phyloP scores from a whole-genome alignment of 2,797 vertebrate genomes.

The Echiichthys vipera region DNA sequence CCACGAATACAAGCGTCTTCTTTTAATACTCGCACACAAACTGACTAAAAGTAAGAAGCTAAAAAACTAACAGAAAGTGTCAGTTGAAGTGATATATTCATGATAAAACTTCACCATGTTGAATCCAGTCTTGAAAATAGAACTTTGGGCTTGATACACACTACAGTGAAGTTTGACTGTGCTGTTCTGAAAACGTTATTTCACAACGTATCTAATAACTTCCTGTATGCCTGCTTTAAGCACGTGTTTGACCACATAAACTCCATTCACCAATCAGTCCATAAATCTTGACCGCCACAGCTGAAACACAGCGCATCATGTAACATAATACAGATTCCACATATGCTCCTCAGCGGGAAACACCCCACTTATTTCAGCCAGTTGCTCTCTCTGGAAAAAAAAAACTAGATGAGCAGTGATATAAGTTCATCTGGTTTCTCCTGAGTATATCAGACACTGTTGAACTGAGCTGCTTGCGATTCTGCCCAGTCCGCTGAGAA shows the following conservation, averaged over 20 bases:
- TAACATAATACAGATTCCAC: constrained; percentile 41
- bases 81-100: too few relatives aligned
- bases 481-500: constrained; percentile 8
- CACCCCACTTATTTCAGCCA: constrained; percentile 24
- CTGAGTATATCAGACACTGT: constrained; percentile 19
- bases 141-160: background rate
- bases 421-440: constrained; percentile 36
- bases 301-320: constrained; percentile 31
- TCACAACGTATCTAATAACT: background rate
- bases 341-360: constrained; percentile 24
- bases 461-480: constrained; percentile 22
- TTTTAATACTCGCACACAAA: background rate
- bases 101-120: background rate
- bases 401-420: constrained; percentile 10
- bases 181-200: background rate
- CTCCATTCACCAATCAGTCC: constrained; percentile 11
- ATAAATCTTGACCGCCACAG: constrained; percentile 30
- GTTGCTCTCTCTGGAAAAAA: constrained; percentile 12
- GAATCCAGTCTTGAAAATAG: background rate
- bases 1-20: constrained; percentile 1
- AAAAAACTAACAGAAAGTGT: background rate
- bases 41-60: background rate
- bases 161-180: background rate
- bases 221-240: background rate
- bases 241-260: constrained; percentile 7